These are phyloP conservation scores for Ceyx cyanopectus DNA, from an alignment of 2,113 vertebrate species.

Conservation along the genomic window DNA sequence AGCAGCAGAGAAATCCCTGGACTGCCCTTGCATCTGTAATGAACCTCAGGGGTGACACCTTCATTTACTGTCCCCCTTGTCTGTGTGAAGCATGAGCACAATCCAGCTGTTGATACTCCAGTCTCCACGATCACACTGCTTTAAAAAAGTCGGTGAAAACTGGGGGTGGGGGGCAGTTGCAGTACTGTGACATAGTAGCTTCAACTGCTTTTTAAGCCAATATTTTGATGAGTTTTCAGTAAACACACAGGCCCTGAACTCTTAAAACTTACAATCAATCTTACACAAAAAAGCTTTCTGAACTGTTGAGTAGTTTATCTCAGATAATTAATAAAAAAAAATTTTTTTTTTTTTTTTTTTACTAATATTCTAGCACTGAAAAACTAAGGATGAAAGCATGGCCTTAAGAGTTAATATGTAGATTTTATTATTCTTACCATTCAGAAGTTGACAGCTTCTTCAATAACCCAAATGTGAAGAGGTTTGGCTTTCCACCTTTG, in stretches of 20 bases:
- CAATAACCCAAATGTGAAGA: neutral
- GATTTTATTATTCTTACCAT: neutral
- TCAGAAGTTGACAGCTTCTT: neutral
- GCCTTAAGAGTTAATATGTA: conserved; percentile 17
- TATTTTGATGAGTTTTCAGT: neutral
- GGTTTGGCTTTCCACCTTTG: neutral
- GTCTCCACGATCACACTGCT: neutral
- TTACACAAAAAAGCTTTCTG: conserved; percentile 22
- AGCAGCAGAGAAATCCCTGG: neutral
- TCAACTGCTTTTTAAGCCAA: neutral
- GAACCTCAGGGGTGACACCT: neutral
- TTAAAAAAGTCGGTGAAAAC: neutral
- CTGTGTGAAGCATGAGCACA: neutral
- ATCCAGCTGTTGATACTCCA: neutral
- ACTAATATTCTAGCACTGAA: conserved; percentile 33
- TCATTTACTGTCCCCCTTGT: fast-evolving
- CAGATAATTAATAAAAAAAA: conserved; percentile 32
- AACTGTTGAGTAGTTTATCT: neutral
- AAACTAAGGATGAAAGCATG: conserved; percentile 46
- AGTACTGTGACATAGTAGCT: neutral
- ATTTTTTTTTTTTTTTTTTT: neutral
- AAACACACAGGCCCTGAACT: conserved; percentile 11
- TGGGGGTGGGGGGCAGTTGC: neutral
- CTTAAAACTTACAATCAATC: neutral
- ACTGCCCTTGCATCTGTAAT: neutral